Base-by-base conservation (phyloP, 2,888 invertebrate species). In the Amphipyra tragopoginis region DNA sequence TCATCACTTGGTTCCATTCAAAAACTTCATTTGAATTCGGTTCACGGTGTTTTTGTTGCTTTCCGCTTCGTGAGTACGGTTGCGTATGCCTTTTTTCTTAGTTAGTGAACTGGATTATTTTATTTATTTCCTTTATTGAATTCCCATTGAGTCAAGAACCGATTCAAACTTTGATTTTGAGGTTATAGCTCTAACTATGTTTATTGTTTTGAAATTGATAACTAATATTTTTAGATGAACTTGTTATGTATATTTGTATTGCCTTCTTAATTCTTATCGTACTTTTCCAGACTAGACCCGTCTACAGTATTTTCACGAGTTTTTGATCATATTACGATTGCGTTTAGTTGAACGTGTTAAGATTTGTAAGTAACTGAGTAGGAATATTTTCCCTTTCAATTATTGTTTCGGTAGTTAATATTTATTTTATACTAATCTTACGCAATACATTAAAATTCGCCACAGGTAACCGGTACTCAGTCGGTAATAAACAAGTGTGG, bases 21-120 rank as follows among this genome's bases (percentile, higher is more conserved):
- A 65, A 64, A 70, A 60, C 60, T 61, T 75, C 54, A 65, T 79
- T 79, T 52, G 66, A 67, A 79, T 79, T 79, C 79, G 48, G 38
- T 60, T 42, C 79, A 79, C 79, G 75, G 6, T 65, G 55, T 58
- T 68, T 64, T 64, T 64, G 75, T 65, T 75, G 55, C 66, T 67
- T 77, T 79, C 79, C 75, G 79, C 61, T 71, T 51, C 48, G 58
- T 68, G 58, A 36, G 36, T 65, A 43, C 56, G 33, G 38, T 51
- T 61, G 51, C 10, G 50, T 15, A 29, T 15, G 48, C 40, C 7
- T 58, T 66, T 66, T 60, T 48, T 50, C 14, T 51, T 38, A 59
- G 21, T 65, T 56, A 63, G 43, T 60, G 61, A 72, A 74, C 58
- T 51, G 26, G 47, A 11, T 29, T 51, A 13, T 42, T 59, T 39